Percentiles rank a stretch among this genome's conserved stretches.
Evolutionary conservation across 2,797 vertebrate species (phyloP).

Genomic region (Carduelis carduelis): DNA sequence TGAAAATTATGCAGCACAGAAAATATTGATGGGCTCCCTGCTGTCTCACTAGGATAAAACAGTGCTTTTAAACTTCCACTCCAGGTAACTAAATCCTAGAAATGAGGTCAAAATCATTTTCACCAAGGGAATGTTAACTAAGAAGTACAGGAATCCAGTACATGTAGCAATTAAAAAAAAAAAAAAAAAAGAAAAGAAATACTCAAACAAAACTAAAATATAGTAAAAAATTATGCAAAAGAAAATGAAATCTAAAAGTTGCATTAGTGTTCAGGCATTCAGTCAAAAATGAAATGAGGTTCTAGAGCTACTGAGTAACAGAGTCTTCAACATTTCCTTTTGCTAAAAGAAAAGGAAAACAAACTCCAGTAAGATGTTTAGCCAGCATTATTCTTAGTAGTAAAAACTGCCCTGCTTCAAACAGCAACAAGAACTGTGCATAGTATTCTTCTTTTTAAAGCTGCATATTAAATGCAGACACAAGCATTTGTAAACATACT

Average conservation of each 20-base stretch:
- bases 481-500: conserved; percentile 40
- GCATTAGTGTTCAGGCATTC: neutral
- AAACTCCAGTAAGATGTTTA: neutral
- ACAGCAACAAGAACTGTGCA: neutral
- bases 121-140: neutral
- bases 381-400: conserved; percentile 25
- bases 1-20: conserved; percentile 10
- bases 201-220: neutral
- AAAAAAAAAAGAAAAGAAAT: neutral
- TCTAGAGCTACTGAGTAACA: neutral
- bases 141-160: conserved; percentile 2
- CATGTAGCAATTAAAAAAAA: neutral
- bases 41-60: conserved; percentile 6
- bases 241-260: neutral
- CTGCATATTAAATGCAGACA: conserved; percentile 23
- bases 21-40: conserved; percentile 29
- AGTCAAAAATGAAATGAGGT: conserved; percentile 5
- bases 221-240: neutral
- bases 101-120: conserved; percentile 24
- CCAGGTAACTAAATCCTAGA: conserved; percentile 24
- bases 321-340: neutral
- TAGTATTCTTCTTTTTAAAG: conserved; percentile 36
- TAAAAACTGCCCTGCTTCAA: conserved; percentile 32
- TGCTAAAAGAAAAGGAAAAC: neutral
- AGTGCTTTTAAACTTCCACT: conserved; percentile 12